These are phyloP conservation scores for Oreonectes daqikongensis DNA, from an alignment of 2,797 vertebrate species.

Conservation along the genomic window DNA sequence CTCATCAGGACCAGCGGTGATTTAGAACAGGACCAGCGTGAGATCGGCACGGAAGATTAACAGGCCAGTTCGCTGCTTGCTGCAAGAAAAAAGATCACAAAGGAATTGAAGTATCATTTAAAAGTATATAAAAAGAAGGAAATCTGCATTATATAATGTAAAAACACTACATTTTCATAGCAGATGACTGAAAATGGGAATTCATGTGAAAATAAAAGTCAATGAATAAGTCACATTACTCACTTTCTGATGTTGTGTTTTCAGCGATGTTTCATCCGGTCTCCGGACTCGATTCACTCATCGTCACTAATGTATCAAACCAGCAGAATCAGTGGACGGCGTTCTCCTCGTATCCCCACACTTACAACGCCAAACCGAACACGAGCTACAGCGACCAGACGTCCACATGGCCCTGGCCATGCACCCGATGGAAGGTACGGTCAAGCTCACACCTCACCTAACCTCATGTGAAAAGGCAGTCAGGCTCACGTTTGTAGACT, in stretches of 20 bases:
- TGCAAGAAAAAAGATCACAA: background rate
- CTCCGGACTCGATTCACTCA: conserved; percentile 68
- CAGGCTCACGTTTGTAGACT: too few species aligned
- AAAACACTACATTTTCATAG: background rate
- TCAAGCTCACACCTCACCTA: background rate
- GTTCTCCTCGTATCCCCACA: conserved; percentile 60
- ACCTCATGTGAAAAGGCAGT: background rate
- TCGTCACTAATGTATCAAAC: conserved; percentile 66
- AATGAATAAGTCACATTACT: too few species aligned
- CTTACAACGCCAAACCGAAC: conserved; percentile 1
- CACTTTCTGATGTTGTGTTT: conserved; percentile 18
- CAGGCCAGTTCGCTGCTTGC: background rate
- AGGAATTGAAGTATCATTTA: background rate
- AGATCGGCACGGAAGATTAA: background rate
- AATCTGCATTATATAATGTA: background rate
- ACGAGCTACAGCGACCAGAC: conserved; percentile 55
- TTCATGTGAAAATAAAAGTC: too few species aligned
- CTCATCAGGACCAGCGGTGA: conserved; percentile 12
- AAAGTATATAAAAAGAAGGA: too few species aligned
- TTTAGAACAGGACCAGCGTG: conserved; percentile 6
- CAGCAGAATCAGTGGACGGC: conserved; percentile 64
- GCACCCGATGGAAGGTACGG: conserved; percentile 74
- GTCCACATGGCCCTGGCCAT: conserved; percentile 65
- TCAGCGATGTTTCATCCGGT: conserved; percentile 75
- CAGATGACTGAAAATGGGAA: too few species aligned